phyloP scores from a whole-genome alignment of 2,888 invertebrate genomes.

The Hemistola chrysoprasaria region DNA sequence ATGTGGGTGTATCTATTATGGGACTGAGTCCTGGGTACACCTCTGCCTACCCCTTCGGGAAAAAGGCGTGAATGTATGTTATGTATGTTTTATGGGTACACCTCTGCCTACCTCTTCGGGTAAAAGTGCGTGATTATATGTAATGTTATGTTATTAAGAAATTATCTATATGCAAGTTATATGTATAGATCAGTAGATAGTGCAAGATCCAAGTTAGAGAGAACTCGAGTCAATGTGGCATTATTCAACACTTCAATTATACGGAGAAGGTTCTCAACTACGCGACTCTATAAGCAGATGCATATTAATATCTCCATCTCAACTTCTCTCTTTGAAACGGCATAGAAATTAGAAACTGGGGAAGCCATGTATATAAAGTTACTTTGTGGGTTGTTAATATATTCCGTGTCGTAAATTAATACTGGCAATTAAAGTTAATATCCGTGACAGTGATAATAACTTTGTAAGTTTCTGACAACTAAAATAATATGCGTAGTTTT shows the following conservation, averaged over 20 bases:
- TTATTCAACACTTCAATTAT: conserved; percentile 27
- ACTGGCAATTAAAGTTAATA: not conserved
- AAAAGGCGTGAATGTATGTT: too few relatives aligned
- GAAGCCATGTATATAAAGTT: conserved; percentile 5
- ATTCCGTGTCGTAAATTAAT: not conserved
- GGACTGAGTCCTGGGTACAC: too few relatives aligned
- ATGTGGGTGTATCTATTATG: too few relatives aligned
- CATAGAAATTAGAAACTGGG: conserved; percentile 40
- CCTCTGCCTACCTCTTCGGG: too few relatives aligned
- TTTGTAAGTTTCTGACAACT: too few relatives aligned
- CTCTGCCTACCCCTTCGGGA: too few relatives aligned
- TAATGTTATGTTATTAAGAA: too few relatives aligned
- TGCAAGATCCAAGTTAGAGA: not conserved
- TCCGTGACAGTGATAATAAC: too few relatives aligned
- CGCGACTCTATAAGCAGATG: conserved; percentile 23
- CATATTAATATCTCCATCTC: conserved; percentile 42
- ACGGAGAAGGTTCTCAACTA: conserved; percentile 19
- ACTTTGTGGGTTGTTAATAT: conserved; percentile 1
- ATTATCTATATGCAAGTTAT: conserved; percentile 11
- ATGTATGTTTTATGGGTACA: too few relatives aligned
- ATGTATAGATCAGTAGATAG: not conserved
- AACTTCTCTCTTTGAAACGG: conserved; percentile 37
- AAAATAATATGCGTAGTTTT: too few relatives aligned
- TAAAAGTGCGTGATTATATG: too few relatives aligned
- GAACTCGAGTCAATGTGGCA: conserved; percentile 17